phyloP scores from a whole-genome alignment of 2,888 invertebrate genomes.

The Thalpophila matura region DNA sequence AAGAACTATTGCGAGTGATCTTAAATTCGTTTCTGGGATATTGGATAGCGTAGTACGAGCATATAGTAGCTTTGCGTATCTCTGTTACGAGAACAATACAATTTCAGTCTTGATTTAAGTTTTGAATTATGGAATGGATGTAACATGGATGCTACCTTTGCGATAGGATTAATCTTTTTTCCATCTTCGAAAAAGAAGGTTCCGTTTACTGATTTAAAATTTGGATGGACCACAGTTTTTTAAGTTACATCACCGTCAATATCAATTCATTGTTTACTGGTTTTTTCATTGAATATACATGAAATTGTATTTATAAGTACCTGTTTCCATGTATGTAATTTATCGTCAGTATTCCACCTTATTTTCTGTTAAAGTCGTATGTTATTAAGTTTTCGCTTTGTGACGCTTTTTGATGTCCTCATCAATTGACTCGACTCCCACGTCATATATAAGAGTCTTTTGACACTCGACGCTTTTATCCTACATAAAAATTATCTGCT shows the following conservation, averaged over 20 bases:
- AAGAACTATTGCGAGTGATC: constrained; percentile 22
- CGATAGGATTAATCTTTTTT: too few species aligned
- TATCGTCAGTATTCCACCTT: background rate
- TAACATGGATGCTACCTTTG: background rate
- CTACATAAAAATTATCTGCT: constrained; percentile 15
- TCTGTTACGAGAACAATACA: constrained; percentile 15
- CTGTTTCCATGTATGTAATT: background rate
- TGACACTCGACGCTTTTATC: constrained; percentile 28
- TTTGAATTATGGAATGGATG: background rate
- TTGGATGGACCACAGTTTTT: background rate
- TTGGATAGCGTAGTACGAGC: constrained; percentile 17
- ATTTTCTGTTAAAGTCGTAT: constrained; percentile 16
- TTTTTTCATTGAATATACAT: background rate
- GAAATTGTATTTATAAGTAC: constrained; percentile 1
- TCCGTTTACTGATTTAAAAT: background rate
- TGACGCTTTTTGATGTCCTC: constrained; percentile 32
- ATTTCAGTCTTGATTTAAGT: background rate
- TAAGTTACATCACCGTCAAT: background rate
- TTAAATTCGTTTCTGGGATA: constrained; percentile 30
- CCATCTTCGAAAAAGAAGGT: background rate
- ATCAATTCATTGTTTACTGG: background rate
- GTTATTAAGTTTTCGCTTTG: constrained; percentile 16
- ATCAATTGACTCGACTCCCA: constrained; percentile 30
- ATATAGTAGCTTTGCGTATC: constrained; percentile 17
- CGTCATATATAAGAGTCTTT: constrained; percentile 11